These are phyloP conservation scores for Alloplasta piceator DNA, from an alignment of 2,888 invertebrate species.

Conservation along the genomic window DNA sequence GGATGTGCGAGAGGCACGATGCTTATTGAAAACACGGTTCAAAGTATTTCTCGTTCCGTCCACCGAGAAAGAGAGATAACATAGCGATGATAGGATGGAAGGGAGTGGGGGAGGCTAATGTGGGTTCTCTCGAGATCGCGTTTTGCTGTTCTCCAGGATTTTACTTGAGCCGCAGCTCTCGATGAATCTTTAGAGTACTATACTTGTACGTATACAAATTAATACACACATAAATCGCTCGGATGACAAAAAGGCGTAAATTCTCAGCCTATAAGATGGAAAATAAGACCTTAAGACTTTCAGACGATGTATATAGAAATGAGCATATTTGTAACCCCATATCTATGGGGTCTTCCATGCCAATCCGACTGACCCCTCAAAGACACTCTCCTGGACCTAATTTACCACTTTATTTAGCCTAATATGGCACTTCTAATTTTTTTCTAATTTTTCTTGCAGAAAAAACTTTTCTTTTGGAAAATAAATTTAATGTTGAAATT, in stretches of 20 bases:
- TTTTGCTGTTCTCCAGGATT: conserved; percentile 1
- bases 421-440: too few relatives aligned
- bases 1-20: conserved; percentile 41
- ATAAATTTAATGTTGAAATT: too few relatives aligned
- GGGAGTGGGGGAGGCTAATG: not conserved
- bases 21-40: conserved; percentile 65
- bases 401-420: too few relatives aligned
- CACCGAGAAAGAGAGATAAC: conserved; percentile 56
- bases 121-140: conserved; percentile 19
- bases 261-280: not conserved
- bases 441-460: too few relatives aligned
- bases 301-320: too few relatives aligned
- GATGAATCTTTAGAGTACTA: too few relatives aligned
- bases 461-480: too few relatives aligned
- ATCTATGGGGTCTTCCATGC: too few relatives aligned
- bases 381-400: too few relatives aligned
- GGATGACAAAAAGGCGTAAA: conserved; percentile 20
- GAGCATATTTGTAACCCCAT: too few relatives aligned
- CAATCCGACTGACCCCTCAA: too few relatives aligned
- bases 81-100: conserved; percentile 15
- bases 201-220: not conserved
- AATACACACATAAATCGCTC: not conserved
- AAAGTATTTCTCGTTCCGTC: conserved; percentile 56
- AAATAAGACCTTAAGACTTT: too few relatives aligned
- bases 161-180: conserved; percentile 34